These are phyloP conservation scores for Chironomus riparius DNA, from an alignment of 2,888 invertebrate species.

Conservation along the genomic window DNA sequence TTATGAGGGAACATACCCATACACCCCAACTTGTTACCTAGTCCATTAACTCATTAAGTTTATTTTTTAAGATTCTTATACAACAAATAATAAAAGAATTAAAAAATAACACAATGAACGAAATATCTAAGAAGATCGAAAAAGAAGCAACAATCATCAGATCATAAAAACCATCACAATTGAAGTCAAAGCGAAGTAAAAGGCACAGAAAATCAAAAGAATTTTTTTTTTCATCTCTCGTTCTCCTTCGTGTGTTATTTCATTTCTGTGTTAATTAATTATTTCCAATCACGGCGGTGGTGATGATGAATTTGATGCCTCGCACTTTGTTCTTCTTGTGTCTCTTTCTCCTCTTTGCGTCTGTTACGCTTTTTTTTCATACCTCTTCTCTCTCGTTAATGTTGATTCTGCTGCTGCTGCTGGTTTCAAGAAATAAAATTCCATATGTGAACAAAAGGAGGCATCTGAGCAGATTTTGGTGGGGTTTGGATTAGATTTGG, in stretches of 20 bases:
- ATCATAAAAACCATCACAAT: neutral
- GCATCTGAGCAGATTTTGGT: no score
- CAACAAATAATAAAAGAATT: no score
- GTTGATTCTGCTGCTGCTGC: no score
- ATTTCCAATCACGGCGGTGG: conserved; percentile 3
- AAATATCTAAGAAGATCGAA: no score
- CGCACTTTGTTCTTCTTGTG: neutral
- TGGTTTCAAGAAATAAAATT: no score
- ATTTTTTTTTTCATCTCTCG: neutral
- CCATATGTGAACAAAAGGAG: no score
- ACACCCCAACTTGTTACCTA: no score
- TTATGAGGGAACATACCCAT: no score
- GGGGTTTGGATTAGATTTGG: no score
- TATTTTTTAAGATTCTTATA: no score
- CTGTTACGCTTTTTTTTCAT: neutral
- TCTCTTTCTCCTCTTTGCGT: neutral
- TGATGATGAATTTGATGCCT: conserved; percentile 12
- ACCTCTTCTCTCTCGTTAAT: neutral
- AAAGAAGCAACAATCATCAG: neutral
- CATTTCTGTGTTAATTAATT: neutral
- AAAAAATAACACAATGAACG: no score
- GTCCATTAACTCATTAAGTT: no score
- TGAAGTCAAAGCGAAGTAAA: neutral
- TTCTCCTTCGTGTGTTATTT: neutral
- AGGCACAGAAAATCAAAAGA: neutral